phyloP scores from a whole-genome alignment of 2,888 invertebrate species.

The Chloroclystis v-ata region DNA sequence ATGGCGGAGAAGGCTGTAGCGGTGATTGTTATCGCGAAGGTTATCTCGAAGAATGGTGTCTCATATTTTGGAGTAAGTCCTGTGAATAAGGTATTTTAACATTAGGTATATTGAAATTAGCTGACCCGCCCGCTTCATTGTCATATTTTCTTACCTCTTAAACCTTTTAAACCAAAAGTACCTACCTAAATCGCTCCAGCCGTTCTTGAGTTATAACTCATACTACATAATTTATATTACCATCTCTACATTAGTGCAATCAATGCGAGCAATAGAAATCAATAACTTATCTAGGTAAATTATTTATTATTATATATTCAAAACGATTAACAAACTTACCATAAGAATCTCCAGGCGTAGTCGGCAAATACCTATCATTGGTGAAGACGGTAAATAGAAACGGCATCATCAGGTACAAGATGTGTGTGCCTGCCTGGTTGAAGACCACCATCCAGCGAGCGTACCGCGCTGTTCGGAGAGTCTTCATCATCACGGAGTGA shows the following conservation, averaged over 20 bases:
- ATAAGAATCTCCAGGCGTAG: slow-evolving; percentile 48
- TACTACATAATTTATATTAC: no score
- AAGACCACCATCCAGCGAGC: slow-evolving; percentile 46
- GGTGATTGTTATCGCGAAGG: slow-evolving; percentile 41
- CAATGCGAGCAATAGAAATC: no score
- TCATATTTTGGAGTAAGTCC: slow-evolving; percentile 50
- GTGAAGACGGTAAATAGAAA: slow-evolving; percentile 45
- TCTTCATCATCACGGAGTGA: slow-evolving; percentile 32
- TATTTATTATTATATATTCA: no score
- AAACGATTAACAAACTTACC: slow-evolving; percentile 31
- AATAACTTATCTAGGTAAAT: no score
- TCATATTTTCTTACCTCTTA: no score
- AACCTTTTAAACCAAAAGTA: no score
- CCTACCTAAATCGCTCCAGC: no score
- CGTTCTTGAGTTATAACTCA: no score
- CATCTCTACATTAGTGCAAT: no score
- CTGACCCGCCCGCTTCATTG: no score
- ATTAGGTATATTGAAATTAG: no score
- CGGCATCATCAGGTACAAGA: slow-evolving; percentile 44
- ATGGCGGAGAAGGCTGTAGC: slow-evolving; percentile 49
- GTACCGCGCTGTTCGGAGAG: slow-evolving; percentile 38
- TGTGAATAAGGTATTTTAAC: slow-evolving; percentile 32
- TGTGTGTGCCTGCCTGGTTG: slow-evolving; percentile 43
- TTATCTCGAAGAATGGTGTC: slow-evolving; percentile 48
- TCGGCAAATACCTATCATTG: slow-evolving; percentile 45